Evolutionary conservation across 2,113 vertebrate species (phyloP), one percentile per base, ranked within the genome.

Genomic region (Aythya baeri): DNA sequence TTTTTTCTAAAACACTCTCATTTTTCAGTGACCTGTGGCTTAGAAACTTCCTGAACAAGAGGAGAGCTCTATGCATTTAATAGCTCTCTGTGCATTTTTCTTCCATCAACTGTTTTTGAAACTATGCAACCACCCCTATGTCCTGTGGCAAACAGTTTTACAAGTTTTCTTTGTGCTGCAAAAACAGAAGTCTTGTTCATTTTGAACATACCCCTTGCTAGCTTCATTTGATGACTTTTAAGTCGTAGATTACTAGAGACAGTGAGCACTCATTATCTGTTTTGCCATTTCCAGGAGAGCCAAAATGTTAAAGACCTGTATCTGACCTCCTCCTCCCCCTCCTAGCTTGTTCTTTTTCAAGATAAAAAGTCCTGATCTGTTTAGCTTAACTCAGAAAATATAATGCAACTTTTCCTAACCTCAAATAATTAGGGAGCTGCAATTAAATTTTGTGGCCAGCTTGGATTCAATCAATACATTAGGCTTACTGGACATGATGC

Each of bases 401-500:
- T 65, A 90, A 86, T 71, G 72, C 75, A 96, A 88, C 86, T 90
- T 93, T 91, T 75, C 70, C 43, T 96, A 93, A 88, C 88, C 93
- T 93, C 76, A 96, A 86, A 94, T 83, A 95, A 94, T 94, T 88
- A 87, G 75, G 46, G 70, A 75, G 32, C 32, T 95, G 57, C 76
- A 91, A 95, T 93, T 94, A 88, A 83, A 93, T 96, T 93, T 52
- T 90, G 88, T 91, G 78, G 90, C 46, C 83, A 59, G 49, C 72
- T 94, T 86, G 61, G 29, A 95, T 93, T 91, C 29, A 54, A 57
- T 91, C 86, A 86, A 80, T 94, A 50, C 20, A 34, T 88, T 83
- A 6, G 15, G 59, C 31, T 95, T 96, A 90, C 86, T 54, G 82
- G 79, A 94, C 32, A 81, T 58, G 66, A 89, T 55, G n/a, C 49